Percentiles rank a stretch among this genome's conserved stretches.
Evolutionary conservation across 2,113 vertebrate species (phyloP).

Genomic region (Zosterops borbonicus): DNA sequence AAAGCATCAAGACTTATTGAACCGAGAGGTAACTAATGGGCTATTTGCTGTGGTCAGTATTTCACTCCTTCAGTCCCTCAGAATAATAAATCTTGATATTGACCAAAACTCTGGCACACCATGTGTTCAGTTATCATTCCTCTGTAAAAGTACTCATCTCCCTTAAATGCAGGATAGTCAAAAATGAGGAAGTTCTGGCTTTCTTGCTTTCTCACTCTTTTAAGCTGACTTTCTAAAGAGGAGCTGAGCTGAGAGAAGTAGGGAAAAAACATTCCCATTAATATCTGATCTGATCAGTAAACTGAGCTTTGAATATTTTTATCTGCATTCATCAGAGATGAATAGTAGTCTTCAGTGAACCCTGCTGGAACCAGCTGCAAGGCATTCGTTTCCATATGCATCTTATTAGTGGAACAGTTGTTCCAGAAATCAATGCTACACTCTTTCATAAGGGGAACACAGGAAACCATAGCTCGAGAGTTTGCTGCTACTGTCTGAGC

Average conservation of each 20-base stretch:
- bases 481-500: not conserved
- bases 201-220: not conserved
- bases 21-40: slow-evolving; percentile 52
- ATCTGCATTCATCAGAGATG: not conserved
- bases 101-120: slow-evolving; percentile 15
- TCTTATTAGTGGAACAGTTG: slow-evolving; percentile 13
- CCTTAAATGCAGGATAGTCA: not conserved
- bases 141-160: not conserved
- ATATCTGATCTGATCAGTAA: slow-evolving; percentile 39
- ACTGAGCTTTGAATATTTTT: slow-evolving; percentile 28
- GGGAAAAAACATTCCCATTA: not conserved
- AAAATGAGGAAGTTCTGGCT: not conserved
- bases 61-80: slow-evolving; percentile 16
- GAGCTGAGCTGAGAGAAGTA: not conserved
- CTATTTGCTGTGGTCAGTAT: slow-evolving; percentile 37
- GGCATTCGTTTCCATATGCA: not conserved
- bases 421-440: not conserved
- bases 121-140: not conserved
- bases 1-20: slow-evolving; percentile 51
- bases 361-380: slow-evolving; percentile 36
- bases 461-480: not conserved
- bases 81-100: slow-evolving; percentile 49
- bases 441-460: not conserved
- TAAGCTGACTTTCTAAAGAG: not conserved
- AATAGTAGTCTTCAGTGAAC: slow-evolving; percentile 4